phyloP scores from a whole-genome alignment of 2,888 invertebrate species.

The Pandemis cinnamomeana region DNA sequence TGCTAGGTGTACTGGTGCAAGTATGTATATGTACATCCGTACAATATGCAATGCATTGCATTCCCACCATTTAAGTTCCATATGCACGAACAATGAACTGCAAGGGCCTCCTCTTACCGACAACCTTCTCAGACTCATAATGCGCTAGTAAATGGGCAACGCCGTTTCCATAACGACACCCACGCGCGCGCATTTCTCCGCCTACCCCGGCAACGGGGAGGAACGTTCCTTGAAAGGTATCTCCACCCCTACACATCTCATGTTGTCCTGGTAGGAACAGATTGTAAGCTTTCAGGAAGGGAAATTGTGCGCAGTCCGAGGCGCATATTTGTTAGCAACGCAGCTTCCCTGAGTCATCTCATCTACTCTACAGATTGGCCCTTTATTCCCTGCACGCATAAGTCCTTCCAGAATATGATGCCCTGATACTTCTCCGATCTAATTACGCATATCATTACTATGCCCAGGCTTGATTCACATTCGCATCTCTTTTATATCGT shows the following conservation, averaged over 20 bases:
- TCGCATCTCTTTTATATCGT: not conserved
- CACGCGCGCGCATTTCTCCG: constrained; percentile 74
- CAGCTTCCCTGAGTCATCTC: constrained; percentile 4
- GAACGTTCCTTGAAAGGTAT: constrained; percentile 55
- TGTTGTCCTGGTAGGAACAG: constrained; percentile 84
- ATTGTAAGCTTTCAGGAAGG: constrained; percentile 89
- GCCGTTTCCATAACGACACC: constrained; percentile 77
- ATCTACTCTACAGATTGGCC: constrained; percentile 6
- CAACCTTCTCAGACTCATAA: constrained; percentile 61
- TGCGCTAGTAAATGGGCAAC: constrained; percentile 68
- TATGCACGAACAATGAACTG: not conserved
- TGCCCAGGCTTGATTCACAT: constrained; percentile 13
- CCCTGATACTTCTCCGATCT: constrained; percentile 81
- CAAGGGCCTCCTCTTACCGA: constrained; percentile 41
- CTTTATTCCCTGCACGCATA: constrained; percentile 26
- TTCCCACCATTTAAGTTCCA: not conserved
- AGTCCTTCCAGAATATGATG: constrained; percentile 65
- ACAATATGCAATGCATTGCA: too few species aligned
- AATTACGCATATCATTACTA: constrained; percentile 84
- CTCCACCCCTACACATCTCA: constrained; percentile 59
- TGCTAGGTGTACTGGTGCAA: too few species aligned
- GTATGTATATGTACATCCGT: too few species aligned
- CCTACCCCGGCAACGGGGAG: constrained; percentile 70
- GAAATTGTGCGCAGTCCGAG: constrained; percentile 60
- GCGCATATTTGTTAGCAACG: constrained; percentile 52